These are phyloP conservation scores for Nasonia longicornis DNA, from an alignment of 1,140 invertebrate genomes.

Conservation along the genomic window DNA sequence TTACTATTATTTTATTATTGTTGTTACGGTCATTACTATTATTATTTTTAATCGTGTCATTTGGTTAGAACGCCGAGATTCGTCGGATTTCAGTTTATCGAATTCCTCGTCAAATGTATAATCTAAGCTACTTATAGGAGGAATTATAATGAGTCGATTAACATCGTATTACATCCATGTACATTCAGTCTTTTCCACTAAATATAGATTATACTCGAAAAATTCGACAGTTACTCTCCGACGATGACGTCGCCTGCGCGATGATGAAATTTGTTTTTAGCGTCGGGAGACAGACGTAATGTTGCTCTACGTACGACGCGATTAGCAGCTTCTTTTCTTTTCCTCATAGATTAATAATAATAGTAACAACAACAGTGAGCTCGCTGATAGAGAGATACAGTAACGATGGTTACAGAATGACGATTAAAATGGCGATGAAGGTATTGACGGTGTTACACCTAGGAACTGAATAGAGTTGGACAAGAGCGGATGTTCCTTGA, in stretches of 20 bases:
- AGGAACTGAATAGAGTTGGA: conserved; percentile 43
- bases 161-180: conserved; percentile 58
- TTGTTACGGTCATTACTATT: conserved; percentile 34
- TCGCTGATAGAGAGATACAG: background rate
- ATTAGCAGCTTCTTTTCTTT: background rate
- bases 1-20: conserved; percentile 42
- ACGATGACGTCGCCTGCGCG: background rate
- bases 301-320: background rate
- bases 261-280: background rate
- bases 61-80: conserved; percentile 14
- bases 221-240: conserved; percentile 36
- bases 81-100: background rate
- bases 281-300: background rate
- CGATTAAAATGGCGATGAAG: conserved; percentile 28
- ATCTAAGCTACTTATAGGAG: conserved; percentile 20
- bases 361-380: conserved; percentile 34
- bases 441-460: conserved; percentile 36
- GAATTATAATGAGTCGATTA: conserved; percentile 33
- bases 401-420: conserved; percentile 19
- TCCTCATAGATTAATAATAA: conserved; percentile 17
- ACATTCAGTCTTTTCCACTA: conserved; percentile 65
- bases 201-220: conserved; percentile 58
- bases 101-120: background rate
- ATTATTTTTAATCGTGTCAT: conserved; percentile 33
- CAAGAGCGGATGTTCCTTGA: conserved; percentile 25